phyloP scores from a whole-genome alignment of 2,113 vertebrate genomes.

The Apus apus region DNA sequence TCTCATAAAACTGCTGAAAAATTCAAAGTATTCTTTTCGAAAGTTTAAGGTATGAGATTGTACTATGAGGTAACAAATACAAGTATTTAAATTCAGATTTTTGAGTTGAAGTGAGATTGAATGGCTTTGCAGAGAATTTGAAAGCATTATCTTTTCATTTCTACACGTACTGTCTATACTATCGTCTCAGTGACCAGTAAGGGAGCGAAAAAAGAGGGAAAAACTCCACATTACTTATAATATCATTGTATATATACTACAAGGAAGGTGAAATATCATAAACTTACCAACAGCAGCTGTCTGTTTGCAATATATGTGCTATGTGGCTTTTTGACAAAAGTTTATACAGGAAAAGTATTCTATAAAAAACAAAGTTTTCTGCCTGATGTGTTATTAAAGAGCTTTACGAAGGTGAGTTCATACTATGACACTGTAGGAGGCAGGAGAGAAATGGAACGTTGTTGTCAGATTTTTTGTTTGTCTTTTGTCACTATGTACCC shows the following conservation, averaged over 20 bases:
- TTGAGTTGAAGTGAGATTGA: not conserved
- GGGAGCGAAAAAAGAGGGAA: not conserved
- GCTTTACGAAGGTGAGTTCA: not conserved
- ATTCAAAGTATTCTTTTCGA: not conserved
- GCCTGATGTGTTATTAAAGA: not conserved
- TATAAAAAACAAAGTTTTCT: not conserved
- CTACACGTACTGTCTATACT: not conserved
- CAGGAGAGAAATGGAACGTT: not conserved
- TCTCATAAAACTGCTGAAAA: not conserved
- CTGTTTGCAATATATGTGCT: fast-evolving
- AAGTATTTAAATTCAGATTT: not conserved
- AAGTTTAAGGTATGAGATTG: not conserved
- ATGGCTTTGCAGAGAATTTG: not conserved
- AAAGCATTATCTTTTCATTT: not conserved
- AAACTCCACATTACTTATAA: not conserved
- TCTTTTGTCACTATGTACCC: no score
- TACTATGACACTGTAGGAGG: not conserved
- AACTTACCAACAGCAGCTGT: not conserved
- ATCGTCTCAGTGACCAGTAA: not conserved
- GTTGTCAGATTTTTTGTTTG: not conserved
- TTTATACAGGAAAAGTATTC: not conserved
- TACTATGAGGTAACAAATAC: not conserved
- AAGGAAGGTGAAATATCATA: not conserved
- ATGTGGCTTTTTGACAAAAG: not conserved
- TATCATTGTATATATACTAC: not conserved